Percentiles rank a stretch among this genome's conserved stretches.
Conservation (phyloP, 2,797 vertebrate species). For the Emys orbicularis region DNA sequence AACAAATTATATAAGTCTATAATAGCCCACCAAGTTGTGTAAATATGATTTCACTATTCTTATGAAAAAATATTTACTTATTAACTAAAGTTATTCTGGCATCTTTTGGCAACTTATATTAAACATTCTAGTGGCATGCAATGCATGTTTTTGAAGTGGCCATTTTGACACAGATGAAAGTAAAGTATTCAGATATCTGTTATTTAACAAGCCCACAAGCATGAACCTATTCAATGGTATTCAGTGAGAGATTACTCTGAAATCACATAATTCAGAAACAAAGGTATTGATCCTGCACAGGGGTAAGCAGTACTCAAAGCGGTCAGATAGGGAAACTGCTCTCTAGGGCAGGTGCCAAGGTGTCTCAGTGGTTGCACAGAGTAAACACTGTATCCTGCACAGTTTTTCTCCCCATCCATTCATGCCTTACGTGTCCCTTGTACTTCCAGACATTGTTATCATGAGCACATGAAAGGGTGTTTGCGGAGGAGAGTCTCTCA, state of each 20-base stretch:
- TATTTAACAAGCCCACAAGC: constrained; percentile 25
- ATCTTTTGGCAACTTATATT: constrained; percentile 57
- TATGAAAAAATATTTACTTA: constrained; percentile 76
- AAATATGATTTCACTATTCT: constrained; percentile 71
- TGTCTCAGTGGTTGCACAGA: not conserved
- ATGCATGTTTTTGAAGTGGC: constrained; percentile 33
- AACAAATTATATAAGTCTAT: constrained; percentile 63
- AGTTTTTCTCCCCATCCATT: not conserved
- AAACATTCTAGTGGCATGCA: constrained; percentile 38
- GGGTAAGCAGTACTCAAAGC: not conserved
- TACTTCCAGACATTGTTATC: not conserved
- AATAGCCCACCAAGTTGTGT: constrained; percentile 71
- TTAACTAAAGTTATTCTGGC: constrained; percentile 71
- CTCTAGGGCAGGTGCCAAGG: not conserved
- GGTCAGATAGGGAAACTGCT: not conserved
- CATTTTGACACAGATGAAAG: constrained; percentile 56
- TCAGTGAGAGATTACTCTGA: not conserved
- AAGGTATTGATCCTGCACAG: not conserved
- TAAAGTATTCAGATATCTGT: constrained; percentile 58
- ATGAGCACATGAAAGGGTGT: not conserved
- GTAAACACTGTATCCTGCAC: not conserved
- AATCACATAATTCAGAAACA: not conserved
- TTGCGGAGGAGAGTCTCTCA: not conserved
- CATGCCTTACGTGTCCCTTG: not conserved
- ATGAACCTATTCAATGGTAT: not conserved